These are phyloP conservation scores for Carabus problematicus DNA, from an alignment of 2,888 invertebrate genomes.

Conservation along the genomic window DNA sequence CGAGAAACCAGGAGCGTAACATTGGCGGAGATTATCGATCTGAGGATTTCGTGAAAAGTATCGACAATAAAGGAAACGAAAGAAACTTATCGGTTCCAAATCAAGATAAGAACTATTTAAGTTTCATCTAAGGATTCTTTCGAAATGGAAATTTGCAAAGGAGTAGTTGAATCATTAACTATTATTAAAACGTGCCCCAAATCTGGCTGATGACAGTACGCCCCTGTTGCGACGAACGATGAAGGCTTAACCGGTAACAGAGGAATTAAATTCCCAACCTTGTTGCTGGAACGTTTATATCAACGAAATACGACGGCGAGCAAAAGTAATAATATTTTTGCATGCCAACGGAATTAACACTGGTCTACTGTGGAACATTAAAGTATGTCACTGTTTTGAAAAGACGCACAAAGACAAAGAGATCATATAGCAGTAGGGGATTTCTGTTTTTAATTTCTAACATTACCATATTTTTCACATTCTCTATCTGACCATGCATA, in stretches of 20 bases:
- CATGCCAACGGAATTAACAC: slow-evolving; percentile 13
- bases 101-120: background rate
- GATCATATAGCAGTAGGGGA: slow-evolving; percentile 12
- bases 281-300: slow-evolving; percentile 16
- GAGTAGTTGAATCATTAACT: too few relatives aligned
- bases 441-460: slow-evolving; percentile 47
- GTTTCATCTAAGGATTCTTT: background rate
- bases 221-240: background rate
- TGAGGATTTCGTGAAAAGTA: background rate
- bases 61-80: background rate
- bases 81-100: background rate
- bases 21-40: background rate
- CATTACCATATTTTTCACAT: slow-evolving; percentile 51
- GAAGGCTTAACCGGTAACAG: slow-evolving; percentile 3
- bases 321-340: slow-evolving; percentile 6
- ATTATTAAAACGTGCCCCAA: too few relatives aligned
- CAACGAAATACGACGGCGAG: background rate
- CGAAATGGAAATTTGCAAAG: background rate
- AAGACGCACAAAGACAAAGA: slow-evolving; percentile 24
- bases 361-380: slow-evolving; percentile 24
- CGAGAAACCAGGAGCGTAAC: slow-evolving; percentile 25
- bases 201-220: too few relatives aligned
- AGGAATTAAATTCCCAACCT: slow-evolving; percentile 9
- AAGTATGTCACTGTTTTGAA: slow-evolving; percentile 25
- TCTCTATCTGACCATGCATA: slow-evolving; percentile 36